Evolutionary conservation across 2,797 vertebrate genomes (phyloP), one percentile per base, ranked within the genome.

Genomic region (Hemibagrus guttatus): DNA sequence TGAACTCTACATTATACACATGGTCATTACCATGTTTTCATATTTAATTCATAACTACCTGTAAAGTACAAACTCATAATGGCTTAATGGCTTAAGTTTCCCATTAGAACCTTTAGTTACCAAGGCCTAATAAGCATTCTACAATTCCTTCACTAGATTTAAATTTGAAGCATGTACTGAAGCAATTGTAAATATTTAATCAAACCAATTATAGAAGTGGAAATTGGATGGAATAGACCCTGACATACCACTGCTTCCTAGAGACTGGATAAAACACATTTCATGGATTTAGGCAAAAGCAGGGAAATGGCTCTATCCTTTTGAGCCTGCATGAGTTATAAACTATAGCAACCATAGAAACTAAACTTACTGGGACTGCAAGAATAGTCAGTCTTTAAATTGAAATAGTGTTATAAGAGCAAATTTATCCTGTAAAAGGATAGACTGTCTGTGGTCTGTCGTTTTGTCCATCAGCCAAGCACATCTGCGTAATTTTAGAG

Each of bases 141-240:
- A 39, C 28, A 35, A 21, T 13, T 31, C n/a, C 28, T 35, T 64
- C 59, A 81, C 39, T 17, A 46, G 23, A 81, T 81, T 46, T 82
- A 21, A 21, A 52, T 82, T 31, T 23, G 46, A 82, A 52, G 46
- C 63, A 69, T 69, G 6, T 72, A 82, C 42, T 4, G 31, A 82
- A 79, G 80, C 58, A 87, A 87, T 69, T 9, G 68, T 72, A 80
- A 85, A 85, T 84, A 89, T 87, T 81, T 74, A 86, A 89, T 82
- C 35, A 86, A 81, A 81, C 49, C 63, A 78, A 75, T 78, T 84
- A 86, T 9, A 87, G 35, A 72, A 83, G 35, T 16, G 59, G 63
- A 78, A 84, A 87, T 78, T 28, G 52, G 63, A 69, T 68, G 52
- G 35, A 68, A 84, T 31, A 42, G 46, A 26, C n/a, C 17, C 17